Base-by-base conservation (phyloP, 92 coral and sea anemone genomes). In the Zoanthus gigantus region DNA sequence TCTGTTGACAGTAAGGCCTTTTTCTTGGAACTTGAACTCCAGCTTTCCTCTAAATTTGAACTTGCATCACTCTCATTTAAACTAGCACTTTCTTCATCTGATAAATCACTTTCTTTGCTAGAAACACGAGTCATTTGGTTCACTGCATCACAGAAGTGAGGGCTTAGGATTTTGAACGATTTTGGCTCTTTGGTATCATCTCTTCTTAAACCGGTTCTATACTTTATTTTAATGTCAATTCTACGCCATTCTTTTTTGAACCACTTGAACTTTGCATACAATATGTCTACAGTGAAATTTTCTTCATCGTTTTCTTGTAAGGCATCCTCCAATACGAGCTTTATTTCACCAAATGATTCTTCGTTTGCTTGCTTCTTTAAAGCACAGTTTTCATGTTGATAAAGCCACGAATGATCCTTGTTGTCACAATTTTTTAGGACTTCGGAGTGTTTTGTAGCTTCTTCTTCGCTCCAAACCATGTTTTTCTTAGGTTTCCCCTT, bases 71-170 rank as follows among this genome's bases (percentile, higher is more conserved):
- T 87, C 13, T 87, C 86, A 77, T 77, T 47, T 6, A 6, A 9
- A 57, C 74, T 81, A 11, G 56, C 56, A 88, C 50, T 71, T 15
- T 37, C 61, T 73, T 48, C 88, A 65, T 45, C 72, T 78, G 87
- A 29, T 82, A 88, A 58, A 79, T 92, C 92, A 85, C 89, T 89
- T 88, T 92, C 92, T 60, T 85, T 92, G 72, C 92, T 89, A 34
- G 83, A 77, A 67, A 92, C 82, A 30, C 53, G 42, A n/a, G 83
- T 79, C 94, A 88, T 92, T 31, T 85, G 56, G 7, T 92, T 90
- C 47, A 78, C 65, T 58, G 65, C 65, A 58, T 58, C 65, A 16
- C 65, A 58, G 65, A 58, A 58, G 18, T 58, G 65, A 13, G 65
- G 65, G 17, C 18, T 58, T 58, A 58, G 65, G 65, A 58, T 58